A percentile compares a stretch with the other conserved stretches of the same genome.
phyloP scores from a whole-genome alignment of 2,113 vertebrate genomes.

The Vanacampus margaritifer region DNA sequence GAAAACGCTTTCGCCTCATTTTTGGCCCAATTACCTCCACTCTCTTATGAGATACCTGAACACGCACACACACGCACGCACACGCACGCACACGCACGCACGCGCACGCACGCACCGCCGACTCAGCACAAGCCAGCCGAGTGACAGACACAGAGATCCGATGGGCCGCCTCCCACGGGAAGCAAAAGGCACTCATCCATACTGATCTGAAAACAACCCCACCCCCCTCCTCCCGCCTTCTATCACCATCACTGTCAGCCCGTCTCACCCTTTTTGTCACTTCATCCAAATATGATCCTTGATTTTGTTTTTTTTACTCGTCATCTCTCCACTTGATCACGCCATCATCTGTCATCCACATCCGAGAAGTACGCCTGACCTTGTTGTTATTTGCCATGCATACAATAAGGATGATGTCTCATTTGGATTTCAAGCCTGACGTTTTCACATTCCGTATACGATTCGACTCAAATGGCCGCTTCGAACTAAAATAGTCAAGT shows the following conservation, averaged over 20 bases:
- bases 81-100: constrained; percentile 13
- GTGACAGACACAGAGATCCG: constrained; percentile 71
- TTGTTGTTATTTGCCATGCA: constrained; percentile 10
- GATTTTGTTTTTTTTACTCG: constrained; percentile 22
- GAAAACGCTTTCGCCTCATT: constrained; percentile 44
- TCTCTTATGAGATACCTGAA: constrained; percentile 24
- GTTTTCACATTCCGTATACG: not conserved
- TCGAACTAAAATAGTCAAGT: too few relatives aligned
- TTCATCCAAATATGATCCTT: not conserved
- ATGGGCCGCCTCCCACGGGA: constrained; percentile 68
- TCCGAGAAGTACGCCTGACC: constrained; percentile 40
- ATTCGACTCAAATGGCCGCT: not conserved
- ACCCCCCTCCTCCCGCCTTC: constrained; percentile 8
- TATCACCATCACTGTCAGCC: constrained; percentile 15
- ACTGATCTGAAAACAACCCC: constrained; percentile 79
- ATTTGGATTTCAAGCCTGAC: not conserved
- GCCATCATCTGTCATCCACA: constrained; percentile 57
- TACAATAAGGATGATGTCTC: not conserved
- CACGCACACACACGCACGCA: constrained; percentile 5
- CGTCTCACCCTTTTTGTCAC: constrained; percentile 27
- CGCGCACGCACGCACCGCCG: constrained; percentile 29
- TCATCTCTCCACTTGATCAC: constrained; percentile 40
- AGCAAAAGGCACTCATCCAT: constrained; percentile 68
- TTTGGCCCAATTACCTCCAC: constrained; percentile 31
- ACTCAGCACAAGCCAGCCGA: constrained; percentile 55